Evolutionary conservation across 2,797 vertebrate genomes (phyloP).

Genomic region (Prionace glauca): DNA sequence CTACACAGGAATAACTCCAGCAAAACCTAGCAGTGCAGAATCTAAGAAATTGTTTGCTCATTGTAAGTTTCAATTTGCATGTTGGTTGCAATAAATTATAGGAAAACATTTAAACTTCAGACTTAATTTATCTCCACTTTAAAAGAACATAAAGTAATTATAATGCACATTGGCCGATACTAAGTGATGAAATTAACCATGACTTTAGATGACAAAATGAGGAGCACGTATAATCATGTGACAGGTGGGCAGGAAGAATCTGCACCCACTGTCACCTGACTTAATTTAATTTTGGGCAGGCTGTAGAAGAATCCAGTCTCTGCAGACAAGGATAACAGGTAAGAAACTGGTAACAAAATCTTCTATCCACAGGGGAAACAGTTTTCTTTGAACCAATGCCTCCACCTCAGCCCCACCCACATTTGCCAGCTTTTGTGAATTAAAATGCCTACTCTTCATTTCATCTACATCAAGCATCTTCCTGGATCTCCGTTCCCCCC

Average conservation of each 20-base stretch:
- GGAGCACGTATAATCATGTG: background rate
- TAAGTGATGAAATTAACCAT: background rate
- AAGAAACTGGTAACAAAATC: too few relatives aligned
- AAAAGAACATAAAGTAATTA: background rate
- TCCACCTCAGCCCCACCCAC: too few relatives aligned
- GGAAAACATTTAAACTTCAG: background rate
- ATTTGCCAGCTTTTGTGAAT: too few relatives aligned
- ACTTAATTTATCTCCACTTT: background rate
- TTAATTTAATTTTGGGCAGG: background rate
- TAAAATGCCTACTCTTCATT: too few relatives aligned
- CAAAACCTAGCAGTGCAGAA: background rate
- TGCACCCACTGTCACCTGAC: background rate
- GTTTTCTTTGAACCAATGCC: too few relatives aligned
- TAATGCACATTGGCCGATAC: background rate
- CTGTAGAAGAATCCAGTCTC: background rate
- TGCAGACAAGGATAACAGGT: background rate
- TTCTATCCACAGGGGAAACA: too few relatives aligned
- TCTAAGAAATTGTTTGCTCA: background rate
- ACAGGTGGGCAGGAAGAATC: background rate
- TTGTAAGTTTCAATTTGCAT: background rate
- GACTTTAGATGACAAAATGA: background rate
- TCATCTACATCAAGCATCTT: too few relatives aligned
- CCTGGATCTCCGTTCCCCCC: too few relatives aligned
- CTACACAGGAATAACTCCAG: background rate
- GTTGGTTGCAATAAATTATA: background rate